These are phyloP conservation scores for Cataglyphis livida DNA, from an alignment of 2,888 invertebrate genomes.

Conservation along the genomic window DNA sequence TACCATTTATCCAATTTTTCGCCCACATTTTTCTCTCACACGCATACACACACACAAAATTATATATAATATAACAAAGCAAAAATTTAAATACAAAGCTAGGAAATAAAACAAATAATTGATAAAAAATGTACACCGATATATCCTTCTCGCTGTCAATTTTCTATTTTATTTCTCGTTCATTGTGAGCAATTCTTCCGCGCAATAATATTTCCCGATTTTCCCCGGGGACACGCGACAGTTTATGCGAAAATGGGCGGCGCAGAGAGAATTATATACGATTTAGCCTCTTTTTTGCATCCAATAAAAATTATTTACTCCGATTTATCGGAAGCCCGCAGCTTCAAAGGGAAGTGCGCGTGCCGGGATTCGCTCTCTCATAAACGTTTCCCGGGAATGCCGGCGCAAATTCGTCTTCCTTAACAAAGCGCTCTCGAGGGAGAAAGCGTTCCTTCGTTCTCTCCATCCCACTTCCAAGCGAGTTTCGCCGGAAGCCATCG, in stretches of 20 bases:
- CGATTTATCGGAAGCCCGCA: conserved; percentile 26
- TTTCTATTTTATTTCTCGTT: not conserved
- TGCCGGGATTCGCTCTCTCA: conserved; percentile 14
- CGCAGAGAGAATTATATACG: not conserved
- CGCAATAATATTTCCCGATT: not conserved
- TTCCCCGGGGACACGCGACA: not conserved
- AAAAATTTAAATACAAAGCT: not conserved
- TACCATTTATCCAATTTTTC: not conserved
- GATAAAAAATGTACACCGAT: not conserved
- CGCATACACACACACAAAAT: not conserved
- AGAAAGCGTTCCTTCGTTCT: not conserved
- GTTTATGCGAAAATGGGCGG: not conserved
- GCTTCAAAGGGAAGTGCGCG: conserved; percentile 27
- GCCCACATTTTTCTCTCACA: not conserved
- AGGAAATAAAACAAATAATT: not conserved
- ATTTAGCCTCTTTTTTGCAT: not conserved
- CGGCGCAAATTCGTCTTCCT: conserved; percentile 14
- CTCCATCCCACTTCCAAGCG: not conserved
- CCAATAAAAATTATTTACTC: conserved; percentile 52
- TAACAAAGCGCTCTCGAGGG: conserved; percentile 12
- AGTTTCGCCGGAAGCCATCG: conserved; percentile 41
- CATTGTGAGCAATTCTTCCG: conserved; percentile 1
- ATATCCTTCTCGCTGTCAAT: not conserved
- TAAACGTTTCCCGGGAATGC: conserved; percentile 26
- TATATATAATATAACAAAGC: not conserved